A percentile compares a stretch with the other conserved stretches of the same genome.
Conservation (phyloP, 2,113 vertebrate genomes). For the Loxodonta africana region DNA sequence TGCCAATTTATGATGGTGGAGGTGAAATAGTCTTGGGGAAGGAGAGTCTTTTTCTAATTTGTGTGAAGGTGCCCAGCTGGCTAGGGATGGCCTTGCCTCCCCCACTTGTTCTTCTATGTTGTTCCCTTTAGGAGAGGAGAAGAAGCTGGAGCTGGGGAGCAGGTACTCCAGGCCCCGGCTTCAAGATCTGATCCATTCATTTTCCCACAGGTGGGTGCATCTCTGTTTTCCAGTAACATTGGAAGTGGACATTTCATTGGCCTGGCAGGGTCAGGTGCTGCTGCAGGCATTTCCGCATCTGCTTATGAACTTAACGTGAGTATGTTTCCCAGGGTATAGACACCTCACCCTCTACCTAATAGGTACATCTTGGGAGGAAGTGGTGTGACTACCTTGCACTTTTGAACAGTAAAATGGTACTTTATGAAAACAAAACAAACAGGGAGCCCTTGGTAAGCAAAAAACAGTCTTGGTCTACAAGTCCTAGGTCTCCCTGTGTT, state of each 20-base stretch:
- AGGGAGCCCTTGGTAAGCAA: neutral
- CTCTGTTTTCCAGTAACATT: constrained; percentile 98
- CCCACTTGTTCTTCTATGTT: neutral
- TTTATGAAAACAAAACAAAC: neutral
- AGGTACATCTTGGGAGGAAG: neutral
- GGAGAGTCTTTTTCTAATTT: neutral
- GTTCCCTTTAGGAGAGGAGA: neutral
- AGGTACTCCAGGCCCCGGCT: neutral
- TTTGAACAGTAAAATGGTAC: neutral
- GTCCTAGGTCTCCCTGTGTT: neutral
- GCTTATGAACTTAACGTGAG: constrained; percentile 97
- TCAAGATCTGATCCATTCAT: neutral
- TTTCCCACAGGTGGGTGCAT: constrained; percentile 93
- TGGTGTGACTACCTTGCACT: neutral
- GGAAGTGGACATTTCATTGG: constrained; percentile 98
- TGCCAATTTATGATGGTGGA: neutral
- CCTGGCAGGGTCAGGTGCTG: constrained; percentile 96
- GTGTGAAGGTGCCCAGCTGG: neutral
- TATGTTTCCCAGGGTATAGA: fast-evolving
- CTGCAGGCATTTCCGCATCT: constrained; percentile 92
- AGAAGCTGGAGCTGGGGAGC: neutral
- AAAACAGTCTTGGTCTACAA: neutral
- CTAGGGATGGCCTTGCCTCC: neutral
- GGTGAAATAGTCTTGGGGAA: neutral
- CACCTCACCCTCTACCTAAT: neutral